Base-by-base conservation (phyloP, 2,888 invertebrate genomes). In the Dromius quadrimaculatus region DNA sequence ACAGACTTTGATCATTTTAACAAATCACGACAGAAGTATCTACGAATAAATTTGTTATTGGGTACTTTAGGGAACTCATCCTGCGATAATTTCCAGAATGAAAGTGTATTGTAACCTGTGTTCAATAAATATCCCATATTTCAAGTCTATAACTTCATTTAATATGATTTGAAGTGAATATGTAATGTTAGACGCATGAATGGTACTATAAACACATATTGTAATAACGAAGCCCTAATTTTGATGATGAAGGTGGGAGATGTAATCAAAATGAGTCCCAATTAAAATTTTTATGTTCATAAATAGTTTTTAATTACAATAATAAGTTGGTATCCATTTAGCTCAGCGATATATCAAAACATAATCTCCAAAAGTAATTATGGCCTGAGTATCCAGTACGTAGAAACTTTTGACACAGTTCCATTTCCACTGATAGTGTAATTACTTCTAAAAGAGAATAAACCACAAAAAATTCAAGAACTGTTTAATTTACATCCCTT, bases 401-500 rank as follows among this genome's bases (percentile, higher is more conserved):
- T 28, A 54, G 28, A 54, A 54, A 23, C 28, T 54, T 54, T 13
- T 13, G 5, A 28, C 50, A 54, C 9, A 54, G 28, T 54, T 54
- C 50, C 23, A 15, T 28, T 23, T 43, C 19, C 43, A 19, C 43
- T 9, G 43, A 43, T 43, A 11, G 15, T 28, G 50, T 28, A 54
- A 54, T 54, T 54, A 28, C 50, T 8, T 28, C 50, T 13, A 54
- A 54, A 54, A 54, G 50, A 28, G 13, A 54, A 54, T 54, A 54
- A 54, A 54, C 28, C 50, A 23, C 13, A 54, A 36, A 54, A 54
- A 54, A n/a, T n/a, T n/a, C n/a, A n/a, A n/a, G n/a, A 54, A 28
- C 50, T 54, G 28, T 54, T 54, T 54, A 54, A 54, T 41, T 41
- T 41, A 41, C 41, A 15, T 28, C 50, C 11, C 28, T 62, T 62